Evolutionary conservation across 2,888 invertebrate species (phyloP), one percentile per base, ranked within the genome.

Genomic region (Philaethria dido): DNA sequence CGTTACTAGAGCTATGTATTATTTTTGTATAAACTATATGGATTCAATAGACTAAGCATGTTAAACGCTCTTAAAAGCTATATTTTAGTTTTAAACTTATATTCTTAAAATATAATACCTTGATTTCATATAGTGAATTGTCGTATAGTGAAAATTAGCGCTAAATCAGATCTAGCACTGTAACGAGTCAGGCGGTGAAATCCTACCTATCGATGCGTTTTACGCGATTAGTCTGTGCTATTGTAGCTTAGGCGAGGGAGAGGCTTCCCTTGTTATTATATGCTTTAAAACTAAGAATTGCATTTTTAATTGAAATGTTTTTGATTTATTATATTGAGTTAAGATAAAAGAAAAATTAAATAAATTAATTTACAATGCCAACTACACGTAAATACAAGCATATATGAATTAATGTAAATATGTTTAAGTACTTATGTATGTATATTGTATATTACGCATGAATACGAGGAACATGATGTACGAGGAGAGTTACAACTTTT

Each of bases 211-310:
- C 45, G 60, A 68, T 45, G 60, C 60, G 60, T 64, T 68, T 60
- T 52, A 64, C 47, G 60, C 63, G 63, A 68, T 68, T 68, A 68
- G 63, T 68, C 59, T 68, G 63, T 39, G 62, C 50, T 62, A 25
- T 63, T 52, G 47, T 55, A 36, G 54, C 54, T 54, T 36, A 36
- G 36, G 22, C 14, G 25, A 18, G 55, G 33, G 36, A 42, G 16
- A 13, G 5, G 16, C 52, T 55, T 47, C 47, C 47, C 64, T 55
- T 22, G 55, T 22, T 50, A 25, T 50, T 2, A 48, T 14, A 48
- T 25, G 48, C 13, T 13, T 39, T 13, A 39, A 39, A 39, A 11
- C 39, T 11, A 13, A 39, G 39, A 39, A 39, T 39, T 39, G 13
- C 13, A 13, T 39, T 39, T 39, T 39, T 13, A 39, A 39, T 39